phyloP scores from a whole-genome alignment of 2,113 vertebrate genomes.

The Charadrius vociferus region DNA sequence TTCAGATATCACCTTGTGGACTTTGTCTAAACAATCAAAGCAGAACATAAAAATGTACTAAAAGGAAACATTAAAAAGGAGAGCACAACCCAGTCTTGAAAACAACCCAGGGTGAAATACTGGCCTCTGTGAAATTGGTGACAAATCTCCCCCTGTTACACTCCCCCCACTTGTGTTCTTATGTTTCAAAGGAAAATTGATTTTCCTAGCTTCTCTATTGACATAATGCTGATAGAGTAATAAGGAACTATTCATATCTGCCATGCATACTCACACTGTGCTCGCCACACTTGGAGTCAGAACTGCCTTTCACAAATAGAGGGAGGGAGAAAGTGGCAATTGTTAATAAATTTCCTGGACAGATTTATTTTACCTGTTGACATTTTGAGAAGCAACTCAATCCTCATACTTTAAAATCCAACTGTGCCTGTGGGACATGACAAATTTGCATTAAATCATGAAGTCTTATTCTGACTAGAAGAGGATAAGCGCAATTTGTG shows the following conservation, averaged over 20 bases:
- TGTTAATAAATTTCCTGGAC: slow-evolving; percentile 22
- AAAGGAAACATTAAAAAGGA: not conserved
- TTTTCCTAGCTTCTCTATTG: slow-evolving; percentile 7
- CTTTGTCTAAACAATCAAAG: not conserved
- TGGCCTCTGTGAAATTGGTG: not conserved
- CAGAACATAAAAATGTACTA: not conserved
- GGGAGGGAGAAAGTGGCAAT: slow-evolving; percentile 25
- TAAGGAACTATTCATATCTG: slow-evolving; percentile 1
- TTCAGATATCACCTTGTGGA: not conserved
- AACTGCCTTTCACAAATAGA: not conserved
- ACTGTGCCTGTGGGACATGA: not conserved
- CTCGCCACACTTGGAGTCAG: not conserved
- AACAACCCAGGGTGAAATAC: not conserved
- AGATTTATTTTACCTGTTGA: slow-evolving; percentile 56
- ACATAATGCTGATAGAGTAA: not conserved
- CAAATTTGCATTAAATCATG: slow-evolving; percentile 20
- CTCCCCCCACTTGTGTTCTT: not conserved
- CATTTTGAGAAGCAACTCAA: slow-evolving; percentile 22
- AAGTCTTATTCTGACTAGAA: not conserved
- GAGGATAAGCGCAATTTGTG: slow-evolving; percentile 1
- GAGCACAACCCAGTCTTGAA: not conserved
- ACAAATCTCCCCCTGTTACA: not conserved
- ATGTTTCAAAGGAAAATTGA: slow-evolving; percentile 36
- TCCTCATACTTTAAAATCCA: slow-evolving; percentile 17
- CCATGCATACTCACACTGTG: not conserved